Evolutionary conservation across 1,140 invertebrate genomes (phyloP), one percentile per base, ranked within the genome.

Genomic region (Sminthurides bifidus): DNA sequence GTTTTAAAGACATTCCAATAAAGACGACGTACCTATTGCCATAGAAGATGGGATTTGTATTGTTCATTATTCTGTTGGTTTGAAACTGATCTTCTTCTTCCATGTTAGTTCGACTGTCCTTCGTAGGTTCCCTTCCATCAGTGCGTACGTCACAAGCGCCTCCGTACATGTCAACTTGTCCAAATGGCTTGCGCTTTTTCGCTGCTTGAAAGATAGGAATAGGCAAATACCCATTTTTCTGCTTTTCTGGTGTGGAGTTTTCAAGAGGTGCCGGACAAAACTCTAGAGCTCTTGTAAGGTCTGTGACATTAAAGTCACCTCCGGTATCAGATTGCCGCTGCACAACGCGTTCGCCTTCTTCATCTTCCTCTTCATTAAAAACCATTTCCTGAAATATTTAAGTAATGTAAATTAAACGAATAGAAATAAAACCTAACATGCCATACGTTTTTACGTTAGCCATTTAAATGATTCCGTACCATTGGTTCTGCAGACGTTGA

Each of bases 211-310:
- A 8, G 40, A 8, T 10, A 43, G 40, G 40, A 43, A 8, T 43
- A 8, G 3, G 27, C 8, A 49, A 29, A 48, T 31, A n/a, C n/a
- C n/a, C n/a, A n/a, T n/a, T n/a, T n/a, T n/a, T n/a, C n/a, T n/a
- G n/a, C 29, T 52, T 52, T 38, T 53, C 29, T 2, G 57, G 57
- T 21, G 57, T 59, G 21, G 57, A 59, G 21, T 49, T 59, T 8
- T 30, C 17, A 4, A 59, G 6, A 3, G 57, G 57, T 21, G 1
- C 24, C 6, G 57, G 57, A 30, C 19, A 29, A 3, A 59, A n/a
- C 5, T 31, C 2, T 2, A 59, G 29, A n/a, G 52, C 57, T 40
- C 27, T 10, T 4, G 57, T 59, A 1, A 59, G 24, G 50, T 59
- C 52, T 27, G 57, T 33, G 6, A 54, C 31, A 43, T 59, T 54